phyloP scores from a whole-genome alignment of 2,113 vertebrate species.

The Oceanites oceanicus region DNA sequence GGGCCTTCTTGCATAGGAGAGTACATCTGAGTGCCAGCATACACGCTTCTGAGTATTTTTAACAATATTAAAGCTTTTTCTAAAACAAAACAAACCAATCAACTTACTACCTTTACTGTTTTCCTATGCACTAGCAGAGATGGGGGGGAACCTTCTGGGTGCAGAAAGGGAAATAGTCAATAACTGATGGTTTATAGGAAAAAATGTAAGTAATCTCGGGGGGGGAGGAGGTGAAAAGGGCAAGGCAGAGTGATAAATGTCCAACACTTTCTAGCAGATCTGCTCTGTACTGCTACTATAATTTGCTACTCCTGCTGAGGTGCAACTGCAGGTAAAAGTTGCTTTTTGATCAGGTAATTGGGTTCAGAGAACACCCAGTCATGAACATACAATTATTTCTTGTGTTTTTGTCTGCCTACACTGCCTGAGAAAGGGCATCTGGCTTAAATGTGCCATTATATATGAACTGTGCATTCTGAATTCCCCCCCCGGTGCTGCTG shows the following conservation, averaged over 20 bases:
- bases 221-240: background rate
- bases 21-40: background rate
- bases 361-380: background rate
- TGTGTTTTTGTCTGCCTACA: background rate
- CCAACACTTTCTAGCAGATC: background rate
- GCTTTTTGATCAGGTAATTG: slow-evolving; percentile 32
- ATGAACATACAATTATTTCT: slow-evolving; percentile 30
- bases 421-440: background rate
- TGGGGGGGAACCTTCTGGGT: background rate
- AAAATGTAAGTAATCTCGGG: background rate
- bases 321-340: background rate
- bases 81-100: background rate
- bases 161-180: background rate
- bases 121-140: background rate
- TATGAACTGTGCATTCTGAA: background rate
- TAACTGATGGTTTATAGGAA: background rate
- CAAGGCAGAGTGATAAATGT: background rate
- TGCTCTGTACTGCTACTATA: background rate
- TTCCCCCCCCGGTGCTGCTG: background rate
- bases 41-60: background rate
- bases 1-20: background rate
- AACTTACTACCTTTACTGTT: accelerated
- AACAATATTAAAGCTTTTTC: background rate
- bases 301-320: background rate
- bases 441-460: background rate